Evolutionary conservation across 2,113 vertebrate species (phyloP).

Genomic region (Ammodytes dubius): DNA sequence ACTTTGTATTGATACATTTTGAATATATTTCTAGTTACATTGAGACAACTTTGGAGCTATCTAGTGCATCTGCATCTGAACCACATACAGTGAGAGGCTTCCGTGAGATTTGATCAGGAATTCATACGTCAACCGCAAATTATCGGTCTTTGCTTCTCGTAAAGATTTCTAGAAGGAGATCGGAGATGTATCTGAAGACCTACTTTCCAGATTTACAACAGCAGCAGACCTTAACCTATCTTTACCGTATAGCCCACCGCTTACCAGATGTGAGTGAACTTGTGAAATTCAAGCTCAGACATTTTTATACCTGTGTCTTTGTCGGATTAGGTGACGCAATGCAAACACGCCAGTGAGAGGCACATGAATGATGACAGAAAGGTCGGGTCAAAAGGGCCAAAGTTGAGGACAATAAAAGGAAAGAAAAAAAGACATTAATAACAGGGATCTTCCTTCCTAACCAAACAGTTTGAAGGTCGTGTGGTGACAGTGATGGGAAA

Average conservation of each 20-base stretch:
- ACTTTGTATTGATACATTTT: neutral
- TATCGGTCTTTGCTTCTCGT: conserved; percentile 32
- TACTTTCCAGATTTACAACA: conserved; percentile 52
- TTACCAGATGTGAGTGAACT: conserved; percentile 66
- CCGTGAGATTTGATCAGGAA: neutral
- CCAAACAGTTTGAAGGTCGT: neutral
- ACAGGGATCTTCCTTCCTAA: neutral
- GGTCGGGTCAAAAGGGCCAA: conserved; percentile 47
- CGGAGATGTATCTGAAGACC: conserved; percentile 15
- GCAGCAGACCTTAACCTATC: conserved; percentile 14
- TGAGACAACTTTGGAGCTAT: neutral
- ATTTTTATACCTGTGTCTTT: conserved; percentile 29
- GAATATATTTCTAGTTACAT: neutral
- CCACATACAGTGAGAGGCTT: neutral
- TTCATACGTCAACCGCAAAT: conserved; percentile 34
- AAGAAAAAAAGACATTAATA: neutral
- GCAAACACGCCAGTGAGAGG: neutral
- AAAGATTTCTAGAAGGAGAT: conserved; percentile 11
- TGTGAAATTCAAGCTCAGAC: conserved; percentile 63
- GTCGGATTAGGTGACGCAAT: conserved; percentile 3
- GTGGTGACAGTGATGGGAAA: conserved; percentile 10
- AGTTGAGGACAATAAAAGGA: conserved; percentile 28
- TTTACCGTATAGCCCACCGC: conserved; percentile 15
- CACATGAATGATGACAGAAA: conserved; percentile 13
- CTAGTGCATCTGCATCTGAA: neutral